Conservation (phyloP, 2,113 vertebrate genomes). For the Tragelaphus scriptus region DNA sequence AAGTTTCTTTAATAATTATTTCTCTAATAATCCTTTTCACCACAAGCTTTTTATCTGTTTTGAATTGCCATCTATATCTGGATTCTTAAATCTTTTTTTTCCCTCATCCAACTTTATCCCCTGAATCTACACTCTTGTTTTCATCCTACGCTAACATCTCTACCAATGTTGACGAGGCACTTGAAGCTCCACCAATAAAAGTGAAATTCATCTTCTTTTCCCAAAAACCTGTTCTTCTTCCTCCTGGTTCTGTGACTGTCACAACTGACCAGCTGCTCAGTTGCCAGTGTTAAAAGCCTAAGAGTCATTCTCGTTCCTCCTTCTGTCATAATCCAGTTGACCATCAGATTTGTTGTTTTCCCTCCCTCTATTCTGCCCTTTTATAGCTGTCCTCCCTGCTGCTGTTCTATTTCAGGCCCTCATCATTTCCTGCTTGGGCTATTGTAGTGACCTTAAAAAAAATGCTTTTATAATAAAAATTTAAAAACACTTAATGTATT, state of each 20-base stretch:
- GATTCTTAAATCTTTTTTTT: background rate
- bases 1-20: background rate
- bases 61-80: background rate
- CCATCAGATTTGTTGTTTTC: background rate
- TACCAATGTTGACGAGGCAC: background rate
- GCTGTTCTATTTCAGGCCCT: background rate
- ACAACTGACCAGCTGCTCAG: background rate
- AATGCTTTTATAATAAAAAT: conserved; percentile 20
- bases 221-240: background rate
- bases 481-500: background rate
- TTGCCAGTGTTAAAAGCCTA: background rate
- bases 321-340: background rate
- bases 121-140: background rate
- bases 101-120: background rate
- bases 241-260: background rate
- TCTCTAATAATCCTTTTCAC: background rate
- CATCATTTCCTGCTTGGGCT: conserved; percentile 17
- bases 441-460: conserved; percentile 21
- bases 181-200: background rate
- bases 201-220: background rate
- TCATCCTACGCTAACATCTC: background rate
- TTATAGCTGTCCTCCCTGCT: background rate
- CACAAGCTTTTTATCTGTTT: background rate
- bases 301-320: background rate
- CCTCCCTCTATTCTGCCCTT: background rate